Evolutionary conservation across 2,888 invertebrate species (phyloP).

Genomic region (Poecilobothrus nobilitatus): DNA sequence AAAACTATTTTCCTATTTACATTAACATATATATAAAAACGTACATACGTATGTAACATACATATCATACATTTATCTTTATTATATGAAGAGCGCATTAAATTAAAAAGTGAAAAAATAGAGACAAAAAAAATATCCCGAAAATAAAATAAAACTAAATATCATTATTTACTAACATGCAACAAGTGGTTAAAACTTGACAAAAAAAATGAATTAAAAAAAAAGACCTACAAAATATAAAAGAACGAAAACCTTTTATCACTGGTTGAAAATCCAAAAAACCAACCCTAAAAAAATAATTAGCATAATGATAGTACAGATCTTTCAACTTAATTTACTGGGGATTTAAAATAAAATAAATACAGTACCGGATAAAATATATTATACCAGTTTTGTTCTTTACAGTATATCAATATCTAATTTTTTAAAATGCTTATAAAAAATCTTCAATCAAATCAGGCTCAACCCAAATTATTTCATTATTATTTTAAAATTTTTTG

Average conservation of each 20-base stretch:
- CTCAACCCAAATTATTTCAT: too few relatives aligned
- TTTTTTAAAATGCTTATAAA: too few relatives aligned
- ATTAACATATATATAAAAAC: too few relatives aligned
- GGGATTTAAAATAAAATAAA: neutral
- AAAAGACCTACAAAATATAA: neutral
- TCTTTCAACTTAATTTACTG: neutral
- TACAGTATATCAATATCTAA: too few relatives aligned
- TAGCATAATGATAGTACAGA: neutral
- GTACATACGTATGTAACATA: too few relatives aligned
- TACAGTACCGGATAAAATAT: too few relatives aligned
- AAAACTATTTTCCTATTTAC: neutral
- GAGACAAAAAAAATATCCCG: neutral
- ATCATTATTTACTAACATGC: neutral
- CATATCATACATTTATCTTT: too few relatives aligned
- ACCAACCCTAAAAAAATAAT: constrained; percentile 3
- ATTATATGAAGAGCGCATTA: neutral
- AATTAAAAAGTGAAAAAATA: neutral
- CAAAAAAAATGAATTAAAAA: neutral
- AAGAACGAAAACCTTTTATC: neutral
- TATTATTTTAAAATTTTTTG: too few relatives aligned
- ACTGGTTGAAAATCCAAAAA: neutral
- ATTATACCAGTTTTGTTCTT: too few relatives aligned
- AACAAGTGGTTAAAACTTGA: neutral
- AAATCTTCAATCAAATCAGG: too few relatives aligned
- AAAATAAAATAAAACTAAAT: neutral